A percentile compares a stretch with the other conserved stretches of the same genome.
phyloP scores from a whole-genome alignment of 2,113 vertebrate genomes.

The Motacilla tschutschensis region DNA sequence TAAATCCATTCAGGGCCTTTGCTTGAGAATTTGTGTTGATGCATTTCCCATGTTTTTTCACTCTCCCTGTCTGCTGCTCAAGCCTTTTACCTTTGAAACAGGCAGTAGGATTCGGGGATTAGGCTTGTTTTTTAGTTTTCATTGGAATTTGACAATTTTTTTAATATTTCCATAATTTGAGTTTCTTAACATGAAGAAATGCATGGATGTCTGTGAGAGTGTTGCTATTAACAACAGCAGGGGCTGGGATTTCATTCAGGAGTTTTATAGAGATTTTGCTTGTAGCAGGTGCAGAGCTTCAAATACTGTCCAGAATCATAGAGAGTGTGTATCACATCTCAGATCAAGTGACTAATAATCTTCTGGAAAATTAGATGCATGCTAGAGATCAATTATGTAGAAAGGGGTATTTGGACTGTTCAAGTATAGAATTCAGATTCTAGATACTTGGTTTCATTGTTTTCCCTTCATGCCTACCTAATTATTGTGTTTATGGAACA shows the following conservation, averaged over 20 bases:
- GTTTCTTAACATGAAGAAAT: not conserved
- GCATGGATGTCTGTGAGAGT: not conserved
- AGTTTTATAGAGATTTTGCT: not conserved
- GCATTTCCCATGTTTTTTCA: not conserved
- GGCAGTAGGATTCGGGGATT: not conserved
- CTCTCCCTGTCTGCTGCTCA: not conserved
- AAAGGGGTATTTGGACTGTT: not conserved
- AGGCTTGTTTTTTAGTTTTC: not conserved
- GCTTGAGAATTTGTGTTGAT: not conserved
- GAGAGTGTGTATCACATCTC: fast-evolving
- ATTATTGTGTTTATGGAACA: not conserved
- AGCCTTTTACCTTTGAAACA: not conserved
- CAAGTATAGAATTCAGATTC: not conserved
- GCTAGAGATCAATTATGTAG: not conserved
- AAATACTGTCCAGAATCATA: not conserved
- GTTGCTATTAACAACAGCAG: not conserved
- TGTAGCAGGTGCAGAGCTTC: not conserved
- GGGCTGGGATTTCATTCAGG: not conserved
- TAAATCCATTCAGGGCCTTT: not conserved
- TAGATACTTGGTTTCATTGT: not conserved
- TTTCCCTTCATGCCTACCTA: not conserved
- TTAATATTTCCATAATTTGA: not conserved
- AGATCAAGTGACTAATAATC: not conserved
- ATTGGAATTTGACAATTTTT: not conserved
- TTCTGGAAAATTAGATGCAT: not conserved